A percentile compares a stretch with the other conserved stretches of the same genome.
Evolutionary conservation across 1,140 invertebrate genomes (phyloP).

Genomic region (Tetramorium alpestre): DNA sequence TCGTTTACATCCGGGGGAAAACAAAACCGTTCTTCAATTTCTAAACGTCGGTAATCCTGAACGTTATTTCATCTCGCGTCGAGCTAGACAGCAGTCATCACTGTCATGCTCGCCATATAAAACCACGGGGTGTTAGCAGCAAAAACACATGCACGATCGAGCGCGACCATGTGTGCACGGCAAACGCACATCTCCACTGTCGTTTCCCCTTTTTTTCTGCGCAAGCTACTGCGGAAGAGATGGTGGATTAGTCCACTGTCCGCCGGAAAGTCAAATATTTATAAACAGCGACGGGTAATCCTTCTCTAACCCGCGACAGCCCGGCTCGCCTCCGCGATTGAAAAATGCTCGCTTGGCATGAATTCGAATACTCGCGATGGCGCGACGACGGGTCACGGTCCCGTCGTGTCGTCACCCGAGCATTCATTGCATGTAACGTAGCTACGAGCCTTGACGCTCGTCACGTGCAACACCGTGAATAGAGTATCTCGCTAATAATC

Average conservation of each 20-base stretch:
- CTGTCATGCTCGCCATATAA: slow-evolving; percentile 10
- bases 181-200: not conserved
- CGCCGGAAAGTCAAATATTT: slow-evolving; percentile 7
- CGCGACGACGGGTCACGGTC: slow-evolving; percentile 43
- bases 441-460: slow-evolving; percentile 37
- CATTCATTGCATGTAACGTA: slow-evolving; percentile 48
- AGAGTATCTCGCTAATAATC: slow-evolving; percentile 52
- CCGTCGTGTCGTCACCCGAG: slow-evolving; percentile 37
- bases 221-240: not conserved
- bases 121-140: slow-evolving; percentile 19
- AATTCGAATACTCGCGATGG: slow-evolving; percentile 31
- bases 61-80: slow-evolving; percentile 49
- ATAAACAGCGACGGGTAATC: not conserved
- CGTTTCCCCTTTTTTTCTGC: not conserved
- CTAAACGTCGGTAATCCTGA: slow-evolving; percentile 43
- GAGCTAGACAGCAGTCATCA: slow-evolving; percentile 40
- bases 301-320: no score
- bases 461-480: slow-evolving; percentile 56
- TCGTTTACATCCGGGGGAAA: slow-evolving; percentile 16
- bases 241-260: not conserved
- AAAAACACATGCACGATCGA: slow-evolving; percentile 26
- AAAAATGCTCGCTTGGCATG: slow-evolving; percentile 39
- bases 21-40: slow-evolving; percentile 46
- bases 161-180: not conserved
- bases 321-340: not conserved